Evolutionary conservation across 2,797 vertebrate species (phyloP).

Genomic region (Peromyscus eremicus): DNA sequence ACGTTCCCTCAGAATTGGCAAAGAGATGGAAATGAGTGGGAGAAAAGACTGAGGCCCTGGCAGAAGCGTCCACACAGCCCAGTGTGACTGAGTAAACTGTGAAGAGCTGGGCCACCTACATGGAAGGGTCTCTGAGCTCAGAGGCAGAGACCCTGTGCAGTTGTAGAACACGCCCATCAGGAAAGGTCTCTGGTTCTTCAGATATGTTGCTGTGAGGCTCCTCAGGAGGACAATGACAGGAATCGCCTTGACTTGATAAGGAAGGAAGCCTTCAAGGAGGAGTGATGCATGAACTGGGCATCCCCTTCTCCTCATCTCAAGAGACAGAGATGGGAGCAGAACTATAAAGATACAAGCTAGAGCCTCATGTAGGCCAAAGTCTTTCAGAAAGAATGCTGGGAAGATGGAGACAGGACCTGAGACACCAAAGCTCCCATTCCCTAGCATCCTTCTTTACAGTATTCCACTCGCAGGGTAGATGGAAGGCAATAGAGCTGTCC

Average conservation of each 20-base stretch:
- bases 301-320: background rate
- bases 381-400: background rate
- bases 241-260: background rate
- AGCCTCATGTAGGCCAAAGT: background rate
- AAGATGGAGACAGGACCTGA: background rate
- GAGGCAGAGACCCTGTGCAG: background rate
- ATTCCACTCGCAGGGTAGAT: background rate
- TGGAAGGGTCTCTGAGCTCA: background rate
- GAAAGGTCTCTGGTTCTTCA: background rate
- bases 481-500: background rate
- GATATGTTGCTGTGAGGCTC: background rate
- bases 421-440: background rate
- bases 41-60: background rate
- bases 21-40: background rate
- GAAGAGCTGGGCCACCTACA: background rate
- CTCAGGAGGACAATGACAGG: background rate
- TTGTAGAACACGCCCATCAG: background rate
- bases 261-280: background rate
- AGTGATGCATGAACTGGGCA: too few relatives aligned
- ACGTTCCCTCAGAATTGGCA: background rate
- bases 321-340: background rate
- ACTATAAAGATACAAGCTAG: background rate
- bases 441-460: rapidly evolving
- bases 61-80: background rate
- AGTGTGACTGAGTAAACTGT: background rate